phyloP scores from a whole-genome alignment of 2,888 invertebrate species.

The Oasisia sp. region DNA sequence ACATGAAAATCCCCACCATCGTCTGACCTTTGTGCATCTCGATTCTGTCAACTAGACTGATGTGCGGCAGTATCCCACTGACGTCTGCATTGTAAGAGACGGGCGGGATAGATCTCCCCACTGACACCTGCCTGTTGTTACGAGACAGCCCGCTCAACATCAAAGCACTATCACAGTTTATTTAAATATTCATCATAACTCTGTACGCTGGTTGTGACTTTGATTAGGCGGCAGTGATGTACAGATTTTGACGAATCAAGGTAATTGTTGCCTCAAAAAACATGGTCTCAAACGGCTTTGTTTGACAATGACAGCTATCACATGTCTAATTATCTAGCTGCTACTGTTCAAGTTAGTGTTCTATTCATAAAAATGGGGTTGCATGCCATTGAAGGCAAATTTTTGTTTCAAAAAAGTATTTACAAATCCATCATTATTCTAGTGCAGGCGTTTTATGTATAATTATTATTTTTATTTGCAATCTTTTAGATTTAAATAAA shows the following conservation, averaged over 20 bases:
- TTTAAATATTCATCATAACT: conserved; percentile 12
- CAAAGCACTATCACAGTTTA: background rate
- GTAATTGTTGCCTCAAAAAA: background rate
- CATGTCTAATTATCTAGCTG: background rate
- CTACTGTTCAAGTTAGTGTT: background rate
- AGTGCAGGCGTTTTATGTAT: too few relatives aligned
- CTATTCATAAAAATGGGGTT: background rate
- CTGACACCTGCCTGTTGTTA: background rate
- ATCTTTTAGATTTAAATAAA: too few relatives aligned
- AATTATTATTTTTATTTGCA: too few relatives aligned
- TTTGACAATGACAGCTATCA: background rate
- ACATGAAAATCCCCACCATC: background rate
- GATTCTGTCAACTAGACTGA: conserved; percentile 6
- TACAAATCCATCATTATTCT: background rate
- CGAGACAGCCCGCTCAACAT: background rate
- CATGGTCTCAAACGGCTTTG: background rate
- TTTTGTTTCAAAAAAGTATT: background rate
- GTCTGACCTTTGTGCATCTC: background rate
- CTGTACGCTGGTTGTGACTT: background rate
- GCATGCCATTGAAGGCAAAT: background rate
- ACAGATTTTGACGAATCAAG: background rate
- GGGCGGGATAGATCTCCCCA: background rate
- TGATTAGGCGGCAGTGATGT: background rate
- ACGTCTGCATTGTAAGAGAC: background rate
- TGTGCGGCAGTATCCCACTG: background rate